Percentiles rank a stretch among this genome's conserved stretches.
Evolutionary conservation across 2,797 vertebrate species (phyloP).

Genomic region (Hyperoplus lanceolatus): DNA sequence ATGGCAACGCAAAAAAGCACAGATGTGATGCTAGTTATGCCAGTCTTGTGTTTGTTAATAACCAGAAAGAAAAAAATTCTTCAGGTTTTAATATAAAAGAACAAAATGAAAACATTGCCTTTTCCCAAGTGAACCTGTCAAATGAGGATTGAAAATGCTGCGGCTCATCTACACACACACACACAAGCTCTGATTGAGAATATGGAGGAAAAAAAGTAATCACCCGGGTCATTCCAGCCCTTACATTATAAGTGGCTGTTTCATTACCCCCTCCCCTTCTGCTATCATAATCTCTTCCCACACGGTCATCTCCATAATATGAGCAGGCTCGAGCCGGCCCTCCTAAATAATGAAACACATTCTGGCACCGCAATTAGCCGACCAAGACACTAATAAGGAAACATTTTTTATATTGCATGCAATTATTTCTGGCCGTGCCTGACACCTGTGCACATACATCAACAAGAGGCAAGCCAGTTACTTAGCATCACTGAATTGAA

Average conservation of each 20-base stretch:
- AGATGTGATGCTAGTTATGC: neutral
- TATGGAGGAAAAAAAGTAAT: conserved; percentile 39
- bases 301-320: conserved; percentile 50
- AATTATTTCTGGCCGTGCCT: conserved; percentile 37
- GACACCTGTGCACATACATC: conserved; percentile 49
- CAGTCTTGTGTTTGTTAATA: conserved; percentile 1
- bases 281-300: conserved; percentile 25
- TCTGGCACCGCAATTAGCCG: conserved; percentile 52
- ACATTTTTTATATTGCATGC: conserved; percentile 44
- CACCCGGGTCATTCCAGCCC: conserved; percentile 37
- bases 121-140: conserved; percentile 8
- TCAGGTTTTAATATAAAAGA: neutral
- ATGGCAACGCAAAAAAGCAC: neutral
- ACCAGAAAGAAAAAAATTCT: neutral
- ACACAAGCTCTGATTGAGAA: conserved; percentile 26
- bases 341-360: conserved; percentile 60
- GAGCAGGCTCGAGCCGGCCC: conserved; percentile 5
- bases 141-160: conserved; percentile 6
- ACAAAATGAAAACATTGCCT: neutral
- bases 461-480: conserved; percentile 42
- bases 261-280: conserved; percentile 27
- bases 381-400: conserved; percentile 39
- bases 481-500: conserved; percentile 60
- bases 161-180: conserved; percentile 27
- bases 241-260: conserved; percentile 39